Evolutionary conservation across 2,888 invertebrate genomes (phyloP), one percentile per base, ranked within the genome.

Genomic region (Cepaea hortensis): DNA sequence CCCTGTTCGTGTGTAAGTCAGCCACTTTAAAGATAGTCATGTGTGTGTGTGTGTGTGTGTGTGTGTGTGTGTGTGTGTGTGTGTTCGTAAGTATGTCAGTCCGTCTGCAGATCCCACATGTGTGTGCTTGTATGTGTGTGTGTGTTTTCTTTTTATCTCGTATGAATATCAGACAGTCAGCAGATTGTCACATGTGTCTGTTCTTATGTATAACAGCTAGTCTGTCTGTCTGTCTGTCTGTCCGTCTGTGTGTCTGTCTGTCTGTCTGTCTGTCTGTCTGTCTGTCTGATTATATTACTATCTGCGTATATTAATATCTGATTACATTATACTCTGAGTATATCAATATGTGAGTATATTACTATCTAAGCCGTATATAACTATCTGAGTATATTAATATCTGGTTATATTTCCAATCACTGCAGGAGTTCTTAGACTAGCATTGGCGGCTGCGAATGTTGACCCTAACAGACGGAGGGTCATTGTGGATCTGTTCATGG

Each of bases 241-340:
- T 55, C 55, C 9, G 55, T 55, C 55, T 55, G 55, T 55, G 7
- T 23, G 9, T 46, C 83, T 55, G 48, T 46, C 70, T 50, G 48
- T 65, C 84, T 77, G 62, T 65, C 84, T 77, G 23, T 84, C 76
- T 84, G 23, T 84, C 76, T 84, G 62, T 84, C 76, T 84, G 20
- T 76, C 84, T 76, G 23, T 84, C 76, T 84, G 20, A 76, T 62
- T 76, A 5, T 76, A n/a, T 76, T 15, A 61, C 61, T 84, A 50
- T 61, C 76, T 46, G 35, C 35, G 18, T 48, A 7, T 48, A 35
- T 35, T 35, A 35, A 35, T 76, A 11, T 84, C 65, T 84, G 20
- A 76, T 62, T 76, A 5, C 55, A n/a, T 76, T 15, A 61, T 23
- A 76, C 62, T 61, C 76, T 46, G 35, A 18, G 18, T 48, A 7